Conservation (phyloP, 1,140 invertebrate species). For the Aphaenogaster rudis region DNA sequence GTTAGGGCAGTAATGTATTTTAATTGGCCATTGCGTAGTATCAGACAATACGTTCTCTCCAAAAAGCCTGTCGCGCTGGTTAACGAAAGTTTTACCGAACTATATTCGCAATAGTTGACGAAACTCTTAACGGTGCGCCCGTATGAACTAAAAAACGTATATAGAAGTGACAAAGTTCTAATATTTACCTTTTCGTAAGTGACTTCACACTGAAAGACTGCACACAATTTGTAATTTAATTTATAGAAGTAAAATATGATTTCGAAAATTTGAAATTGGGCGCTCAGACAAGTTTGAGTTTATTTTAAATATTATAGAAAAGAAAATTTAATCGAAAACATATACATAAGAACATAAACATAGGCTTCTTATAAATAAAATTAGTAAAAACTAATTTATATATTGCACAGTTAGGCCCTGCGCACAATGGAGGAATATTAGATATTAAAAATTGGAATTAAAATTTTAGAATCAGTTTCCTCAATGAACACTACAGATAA, state of each 20-base stretch:
- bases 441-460: too few species aligned
- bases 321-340: not conserved
- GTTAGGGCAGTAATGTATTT: constrained; percentile 85
- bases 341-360: too few species aligned
- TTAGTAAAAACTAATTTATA: too few species aligned
- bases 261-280: not conserved
- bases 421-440: too few species aligned
- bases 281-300: not conserved
- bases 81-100: not conserved
- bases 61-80: constrained; percentile 23
- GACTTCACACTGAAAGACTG: not conserved
- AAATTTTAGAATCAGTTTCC: too few species aligned
- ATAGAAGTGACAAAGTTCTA: not conserved
- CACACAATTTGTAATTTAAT: too few species aligned
- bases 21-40: constrained; percentile 81
- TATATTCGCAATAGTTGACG: not conserved
- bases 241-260: not conserved
- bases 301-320: not conserved
- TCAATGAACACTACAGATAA: too few species aligned
- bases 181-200: not conserved
- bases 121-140: not conserved
- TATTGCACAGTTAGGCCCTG: too few species aligned
- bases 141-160: not conserved
- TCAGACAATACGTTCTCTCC: constrained; percentile 54
- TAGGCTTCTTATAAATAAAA: too few species aligned